Base-by-base conservation (phyloP, 2,113 vertebrate genomes). In the Pelecanoides urinatrix region DNA sequence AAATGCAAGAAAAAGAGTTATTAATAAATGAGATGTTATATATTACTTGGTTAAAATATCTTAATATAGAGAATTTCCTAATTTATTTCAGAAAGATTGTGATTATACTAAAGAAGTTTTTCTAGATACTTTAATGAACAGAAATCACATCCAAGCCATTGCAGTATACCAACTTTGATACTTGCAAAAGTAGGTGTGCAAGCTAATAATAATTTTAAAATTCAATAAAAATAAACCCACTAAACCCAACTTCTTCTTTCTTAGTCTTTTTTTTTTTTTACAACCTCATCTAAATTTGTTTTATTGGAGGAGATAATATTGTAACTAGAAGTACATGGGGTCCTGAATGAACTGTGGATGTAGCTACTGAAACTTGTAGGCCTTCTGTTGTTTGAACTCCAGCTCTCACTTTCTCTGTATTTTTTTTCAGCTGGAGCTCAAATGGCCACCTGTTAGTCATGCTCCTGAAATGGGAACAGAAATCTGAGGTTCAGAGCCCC, bases 231-330 rank as follows among this genome's bases (percentile, higher is more conserved):
- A 63, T 26, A 80, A 61, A 36, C 4, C 11, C 13, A 50, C 6
- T 4, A 44, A 61, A 42, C 1, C 1, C 2, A 79, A 75, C 1
- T 1, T 12, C 4, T 34, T 38, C 0, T 19, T 50, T 62, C 9
- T 52, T 36, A 4, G 17, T 22, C 2, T n/a, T 26, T 49, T 36
- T 38, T 55, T 55, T 19, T n/a, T 8, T 32, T 53, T 3, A 15
- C 10, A 52, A 40, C 5, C 20, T 78, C 42, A 68, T 34, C 6
- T 61, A 58, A 11, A 50, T 72, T 63, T 27, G 1, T 42, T 83
- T 76, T 27, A 26, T 38, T 83, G 14, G 3, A 68, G 29, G 6
- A 73, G 5, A 19, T 45, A 59, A 44, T 38, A 50, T 20, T 74
- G 3, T 34, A 71, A 44, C 15, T 81, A 47, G 29, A 88, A 42